Evolutionary conservation across 2,888 invertebrate genomes (phyloP), one percentile per base, ranked within the genome.

Genomic region (Cryptophagus acutangulus): DNA sequence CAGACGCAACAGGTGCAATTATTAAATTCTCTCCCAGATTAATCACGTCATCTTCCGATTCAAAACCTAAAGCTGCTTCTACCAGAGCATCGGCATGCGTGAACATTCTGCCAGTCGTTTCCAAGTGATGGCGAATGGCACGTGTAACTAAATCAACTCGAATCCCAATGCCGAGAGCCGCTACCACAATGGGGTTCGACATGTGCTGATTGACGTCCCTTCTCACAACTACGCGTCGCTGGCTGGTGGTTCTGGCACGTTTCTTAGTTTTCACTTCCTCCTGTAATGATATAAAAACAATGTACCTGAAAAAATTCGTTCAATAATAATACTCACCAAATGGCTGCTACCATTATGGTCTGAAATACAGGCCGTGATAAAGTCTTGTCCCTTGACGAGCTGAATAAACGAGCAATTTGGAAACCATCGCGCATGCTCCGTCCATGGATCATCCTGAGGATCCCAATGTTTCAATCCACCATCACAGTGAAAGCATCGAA

Each of bases 401-500:
- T 79, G 71, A 12, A 96, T 80, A 66, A 83, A 95, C 5, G 82
- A 84, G 68, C 95, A 96, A 61, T 79, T 78, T 0, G 91, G 86
- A 74, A 91, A 94, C 92, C 92, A 95, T 57, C 84, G 78, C 8
- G 91, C 92, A 71, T 96, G 96, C 63, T 95, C 95, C 38, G 81
- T 77, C 93, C 94, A 95, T 1, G 93, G 92, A 62, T 87, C 85
- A 67, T 95, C 95, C 12, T 81, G 81, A 25, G 81, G 78, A 66
- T 91, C 87, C 95, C 95, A 96, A 62, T 86, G 84, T 51, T 87
- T 78, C 33, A 96, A 72, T 0, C 93, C 92, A 29, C 93, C 93
- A 67, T 91, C 91, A 69, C 96, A 96, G 71, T 90, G 89, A 72
- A 93, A 95, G 68, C 95, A 96, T 40, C 89, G 81, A 17, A 90